Evolutionary conservation across 2,888 invertebrate genomes (phyloP), one percentile per base, ranked within the genome.

Genomic region (Spatulosminthurus flaviceps): DNA sequence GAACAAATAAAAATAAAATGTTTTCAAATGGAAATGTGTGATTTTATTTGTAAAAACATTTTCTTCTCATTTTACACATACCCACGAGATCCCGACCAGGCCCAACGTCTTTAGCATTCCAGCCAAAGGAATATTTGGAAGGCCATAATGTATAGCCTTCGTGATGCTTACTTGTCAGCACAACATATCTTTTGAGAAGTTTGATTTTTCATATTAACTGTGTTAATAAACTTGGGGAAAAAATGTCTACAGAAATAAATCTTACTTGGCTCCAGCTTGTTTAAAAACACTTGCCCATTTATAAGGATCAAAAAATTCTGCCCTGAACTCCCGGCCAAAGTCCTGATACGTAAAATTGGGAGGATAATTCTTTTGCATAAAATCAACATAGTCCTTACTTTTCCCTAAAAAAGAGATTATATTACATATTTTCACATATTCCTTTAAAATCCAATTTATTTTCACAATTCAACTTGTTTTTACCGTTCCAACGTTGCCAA

Each of bases 321-420:
- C 95, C 0, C 92, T 95, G 86, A 98, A 97, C 86, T 94, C 91
- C 24, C 90, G 90, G 0, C 93, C 97, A 88, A 98, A 97, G 79
- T 97, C 95, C 86, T 95, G 95, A 88, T 98, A 98, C 0, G 93
- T 92, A 86, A 95, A 96, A 74, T 90, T 91, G 1, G 95, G 95
- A 77, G 92, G 92, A 87, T 94, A 97, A 86, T 95, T 95, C 43
- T 92, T 89, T 41, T 90, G 87, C 94, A 98, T 96, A 87, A 93
- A 97, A 0, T 91, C 87, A 1, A 88, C 86, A 41, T 2, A 51
- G 51, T 13, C 16, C n/a, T 51, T 51, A n/a, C 16, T n/a, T 5
- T 9, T 16, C 19, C 5, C 22, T n/a, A n/a, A 21, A 24, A 9
- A 61, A 43, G 7, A 61, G 29, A 19, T 22, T 69, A 22, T n/a